These are phyloP conservation scores for Seladonia tumulorum DNA, from an alignment of 2,888 invertebrate genomes.

Conservation along the genomic window DNA sequence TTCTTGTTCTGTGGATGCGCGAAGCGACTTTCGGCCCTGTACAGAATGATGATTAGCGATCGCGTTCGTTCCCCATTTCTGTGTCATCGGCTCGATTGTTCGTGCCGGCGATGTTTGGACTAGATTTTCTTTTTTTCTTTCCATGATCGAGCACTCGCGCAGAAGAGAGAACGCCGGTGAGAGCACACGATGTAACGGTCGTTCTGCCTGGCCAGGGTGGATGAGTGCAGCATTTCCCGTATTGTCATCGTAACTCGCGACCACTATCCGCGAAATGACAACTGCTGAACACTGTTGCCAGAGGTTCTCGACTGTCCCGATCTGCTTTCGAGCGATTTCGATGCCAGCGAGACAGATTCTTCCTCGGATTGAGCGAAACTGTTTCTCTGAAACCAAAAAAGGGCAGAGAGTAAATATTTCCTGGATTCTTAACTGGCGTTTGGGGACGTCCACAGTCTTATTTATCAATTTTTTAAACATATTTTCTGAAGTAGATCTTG, in stretches of 20 bases:
- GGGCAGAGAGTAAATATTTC: too few species aligned
- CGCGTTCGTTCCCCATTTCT: not conserved
- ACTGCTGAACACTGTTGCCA: slow-evolving; percentile 57
- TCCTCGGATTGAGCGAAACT: not conserved
- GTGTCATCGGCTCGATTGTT: slow-evolving; percentile 8
- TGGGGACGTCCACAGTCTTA: too few species aligned
- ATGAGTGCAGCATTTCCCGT: slow-evolving; percentile 82
- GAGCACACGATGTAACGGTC: slow-evolving; percentile 78
- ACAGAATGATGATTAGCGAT: not conserved
- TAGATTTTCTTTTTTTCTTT: slow-evolving; percentile 55
- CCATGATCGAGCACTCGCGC: slow-evolving; percentile 58
- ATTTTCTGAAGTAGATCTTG: not conserved
- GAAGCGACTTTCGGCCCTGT: not conserved
- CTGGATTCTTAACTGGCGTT: too few species aligned
- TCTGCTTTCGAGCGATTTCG: slow-evolving; percentile 48
- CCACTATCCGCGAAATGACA: slow-evolving; percentile 69
- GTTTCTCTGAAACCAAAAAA: not conserved
- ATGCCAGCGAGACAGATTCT: slow-evolving; percentile 2
- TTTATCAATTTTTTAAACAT: not conserved
- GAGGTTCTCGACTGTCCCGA: slow-evolving; percentile 59
- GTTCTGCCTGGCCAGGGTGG: slow-evolving; percentile 82
- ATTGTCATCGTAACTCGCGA: slow-evolving; percentile 78
- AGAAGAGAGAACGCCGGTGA: slow-evolving; percentile 65
- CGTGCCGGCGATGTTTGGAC: slow-evolving; percentile 17
- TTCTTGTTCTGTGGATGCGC: not conserved